Evolutionary conservation across 2,888 invertebrate species (phyloP).

Genomic region (Parochlus steinenii): DNA sequence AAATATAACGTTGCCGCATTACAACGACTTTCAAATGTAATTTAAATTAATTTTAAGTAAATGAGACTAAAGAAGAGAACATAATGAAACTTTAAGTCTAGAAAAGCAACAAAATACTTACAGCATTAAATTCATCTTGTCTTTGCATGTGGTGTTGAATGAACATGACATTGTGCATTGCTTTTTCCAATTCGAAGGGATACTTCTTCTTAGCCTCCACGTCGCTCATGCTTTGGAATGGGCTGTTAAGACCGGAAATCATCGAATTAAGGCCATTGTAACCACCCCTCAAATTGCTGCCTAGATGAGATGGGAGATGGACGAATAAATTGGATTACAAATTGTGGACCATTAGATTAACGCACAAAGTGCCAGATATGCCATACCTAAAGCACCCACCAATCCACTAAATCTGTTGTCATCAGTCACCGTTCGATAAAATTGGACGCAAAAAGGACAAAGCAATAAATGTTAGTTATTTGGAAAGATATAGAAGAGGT

Average conservation of each 20-base stretch:
- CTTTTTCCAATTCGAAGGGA: constrained; percentile 83
- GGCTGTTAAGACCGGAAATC: constrained; percentile 67
- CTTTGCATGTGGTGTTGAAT: constrained; percentile 88
- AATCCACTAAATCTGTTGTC: constrained; percentile 50
- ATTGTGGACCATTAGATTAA: too few relatives aligned
- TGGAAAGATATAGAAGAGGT: too few relatives aligned
- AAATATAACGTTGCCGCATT: background rate
- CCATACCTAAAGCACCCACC: constrained; percentile 51
- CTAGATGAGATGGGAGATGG: background rate
- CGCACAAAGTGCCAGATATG: constrained; percentile 30
- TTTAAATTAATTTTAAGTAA: background rate
- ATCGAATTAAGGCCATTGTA: constrained; percentile 65
- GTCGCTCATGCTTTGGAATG: constrained; percentile 65
- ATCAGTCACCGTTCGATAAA: too few relatives aligned
- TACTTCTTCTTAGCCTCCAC: constrained; percentile 69
- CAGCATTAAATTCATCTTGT: constrained; percentile 90
- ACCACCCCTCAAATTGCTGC: constrained; percentile 32
- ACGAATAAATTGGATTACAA: background rate
- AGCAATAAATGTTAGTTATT: too few relatives aligned
- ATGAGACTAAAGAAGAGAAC: constrained; percentile 2
- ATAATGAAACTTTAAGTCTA: background rate
- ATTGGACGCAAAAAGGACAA: too few relatives aligned
- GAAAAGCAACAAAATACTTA: constrained; percentile 31
- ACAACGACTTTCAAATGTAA: background rate
- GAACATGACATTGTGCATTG: constrained; percentile 88